Evolutionary conservation across 2,888 invertebrate genomes (phyloP).

Genomic region (Syrphus vitripennis): DNA sequence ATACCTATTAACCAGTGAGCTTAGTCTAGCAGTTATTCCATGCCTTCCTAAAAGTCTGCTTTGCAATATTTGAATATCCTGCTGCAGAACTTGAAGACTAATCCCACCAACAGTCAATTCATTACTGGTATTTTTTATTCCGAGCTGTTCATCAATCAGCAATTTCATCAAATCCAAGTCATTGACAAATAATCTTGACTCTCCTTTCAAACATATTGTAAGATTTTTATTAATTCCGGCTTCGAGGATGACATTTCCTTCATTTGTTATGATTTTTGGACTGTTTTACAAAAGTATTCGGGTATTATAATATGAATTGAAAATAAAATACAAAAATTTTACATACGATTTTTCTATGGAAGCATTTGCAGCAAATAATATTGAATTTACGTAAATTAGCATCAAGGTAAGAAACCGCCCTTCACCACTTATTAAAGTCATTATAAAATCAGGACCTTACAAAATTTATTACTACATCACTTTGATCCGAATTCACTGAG

Average conservation of each 20-base stretch:
- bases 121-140: conserved; percentile 15
- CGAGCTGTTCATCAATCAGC: conserved; percentile 54
- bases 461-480: conserved; percentile 21
- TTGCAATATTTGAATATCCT: conserved; percentile 84
- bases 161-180: conserved; percentile 84
- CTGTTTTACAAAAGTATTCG: too few species aligned
- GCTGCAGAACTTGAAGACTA: conserved; percentile 80
- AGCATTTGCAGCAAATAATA: neutral
- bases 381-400: neutral
- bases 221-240: conserved; percentile 91
- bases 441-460: neutral
- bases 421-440: conserved; percentile 11
- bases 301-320: too few species aligned
- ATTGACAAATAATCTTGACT: conserved; percentile 87
- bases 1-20: conserved; percentile 75
- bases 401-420: neutral
- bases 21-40: conserved; percentile 72
- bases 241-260: conserved; percentile 91
- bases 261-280: conserved; percentile 81
- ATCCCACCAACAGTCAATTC: conserved; percentile 15
- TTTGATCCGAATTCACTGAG: conserved; percentile 36
- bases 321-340: neutral
- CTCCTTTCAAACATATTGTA: conserved; percentile 86
- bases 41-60: conserved; percentile 71
- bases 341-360: conserved; percentile 59